A percentile compares a stretch with the other conserved stretches of the same genome.
Evolutionary conservation across 2,113 vertebrate genomes (phyloP).

Genomic region (Peromyscus polionotus): DNA sequence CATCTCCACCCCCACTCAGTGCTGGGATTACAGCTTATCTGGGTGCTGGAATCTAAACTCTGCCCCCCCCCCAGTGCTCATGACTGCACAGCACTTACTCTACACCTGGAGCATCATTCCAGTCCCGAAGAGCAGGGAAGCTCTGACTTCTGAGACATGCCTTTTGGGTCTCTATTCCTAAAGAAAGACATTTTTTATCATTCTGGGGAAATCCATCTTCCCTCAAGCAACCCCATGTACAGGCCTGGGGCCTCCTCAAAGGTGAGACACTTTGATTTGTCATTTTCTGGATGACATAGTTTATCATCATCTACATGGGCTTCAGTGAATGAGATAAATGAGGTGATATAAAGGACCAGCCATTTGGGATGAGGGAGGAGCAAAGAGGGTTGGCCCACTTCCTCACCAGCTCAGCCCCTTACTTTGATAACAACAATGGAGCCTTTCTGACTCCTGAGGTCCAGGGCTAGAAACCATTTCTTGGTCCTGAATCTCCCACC

Average conservation of each 20-base stretch:
- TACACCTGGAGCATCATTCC: neutral
- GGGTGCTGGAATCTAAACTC: neutral
- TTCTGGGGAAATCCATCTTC: neutral
- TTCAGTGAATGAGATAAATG: neutral
- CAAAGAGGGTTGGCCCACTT: accelerated
- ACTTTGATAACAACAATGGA: neutral
- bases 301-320: neutral
- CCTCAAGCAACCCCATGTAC: neutral
- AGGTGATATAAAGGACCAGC: neutral
- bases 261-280: neutral
- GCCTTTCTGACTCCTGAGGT: neutral
- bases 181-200: neutral
- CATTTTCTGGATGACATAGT: neutral
- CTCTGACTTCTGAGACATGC: neutral
- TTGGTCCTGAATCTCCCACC: neutral
- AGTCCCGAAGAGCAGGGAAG: neutral
- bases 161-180: neutral
- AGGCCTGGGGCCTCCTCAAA: neutral
- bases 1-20: neutral
- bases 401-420: neutral
- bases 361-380: neutral
- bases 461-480: neutral
- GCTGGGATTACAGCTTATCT: neutral
- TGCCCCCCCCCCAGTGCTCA: neutral
- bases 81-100: neutral